Base-by-base conservation (phyloP, 2,797 vertebrate genomes). In the Eleutherodactylus coqui region DNA sequence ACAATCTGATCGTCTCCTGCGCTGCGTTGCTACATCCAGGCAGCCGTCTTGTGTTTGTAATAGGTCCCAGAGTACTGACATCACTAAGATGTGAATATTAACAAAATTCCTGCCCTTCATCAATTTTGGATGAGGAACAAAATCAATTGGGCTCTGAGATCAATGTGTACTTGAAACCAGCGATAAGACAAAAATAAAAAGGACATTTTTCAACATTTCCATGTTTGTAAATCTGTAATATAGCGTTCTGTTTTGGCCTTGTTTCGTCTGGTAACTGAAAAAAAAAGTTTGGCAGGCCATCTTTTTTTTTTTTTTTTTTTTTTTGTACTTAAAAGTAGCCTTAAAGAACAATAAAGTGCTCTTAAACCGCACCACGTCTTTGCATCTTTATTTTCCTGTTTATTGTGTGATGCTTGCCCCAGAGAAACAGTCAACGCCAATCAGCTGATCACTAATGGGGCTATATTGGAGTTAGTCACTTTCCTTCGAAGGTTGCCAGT, bases 281-380 rank as follows among this genome's bases (percentile, higher is more conserved):
- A 89, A 91, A 96, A 96, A 96, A 96, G 96, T 96, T 96, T 97
- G 98, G 97, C 97, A 96, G 96, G 97, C 97, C 97, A 97, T 96
- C 95, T 97, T 36, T 86, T 82, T 98, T 97, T 98, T 70, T 86
- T 82, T 98, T 97, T 98, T 70, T 70, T 41, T 70, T 72, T 45
- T 73, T 98, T 96, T 99, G 96, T 99, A 98, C 95, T 97, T 97
- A 95, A 97, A 97, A 97, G 96, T 98, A 99, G 97, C 97, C 97
- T 98, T 95, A 95, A 98, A 97, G 97, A 99, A 97, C 97, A 99
- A 99, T 98, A 99, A 99, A 99, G 96, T 98, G 97, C 98, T 98
- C 97, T 99, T 97, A 98, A 97, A 98, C 95, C 95, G 95, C 93
- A 53, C 21, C 41, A 75, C 43, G 86, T 89, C 47, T 72, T 5